A percentile compares a stretch with the other conserved stretches of the same genome.
Conservation (phyloP, 2,888 invertebrate genomes). For the Meta bourneti region DNA sequence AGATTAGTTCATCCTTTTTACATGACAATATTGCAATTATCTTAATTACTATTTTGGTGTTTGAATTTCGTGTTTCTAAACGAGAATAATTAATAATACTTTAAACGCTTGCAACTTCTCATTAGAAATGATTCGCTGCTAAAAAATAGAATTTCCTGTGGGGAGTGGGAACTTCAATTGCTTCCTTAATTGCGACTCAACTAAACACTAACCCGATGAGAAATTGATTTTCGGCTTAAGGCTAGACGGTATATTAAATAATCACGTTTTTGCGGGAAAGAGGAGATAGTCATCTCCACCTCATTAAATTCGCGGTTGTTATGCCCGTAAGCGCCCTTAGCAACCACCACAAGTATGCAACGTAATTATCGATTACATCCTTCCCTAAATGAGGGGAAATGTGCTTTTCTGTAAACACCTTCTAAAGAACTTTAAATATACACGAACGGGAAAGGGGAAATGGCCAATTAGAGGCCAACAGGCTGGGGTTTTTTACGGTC, state of each 20-base stretch:
- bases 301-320: slow-evolving; percentile 35
- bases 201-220: not conserved
- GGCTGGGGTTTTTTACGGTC: too few species aligned
- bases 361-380: not conserved
- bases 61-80: too few species aligned
- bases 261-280: slow-evolving; percentile 17
- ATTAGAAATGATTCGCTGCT: too few species aligned
- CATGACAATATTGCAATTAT: too few species aligned
- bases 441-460: too few species aligned
- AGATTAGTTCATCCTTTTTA: too few species aligned
- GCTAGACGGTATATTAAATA: slow-evolving; percentile 26
- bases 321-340: slow-evolving; percentile 28
- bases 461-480: too few species aligned
- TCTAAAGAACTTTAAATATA: too few species aligned
- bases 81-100: too few species aligned
- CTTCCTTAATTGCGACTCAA: not conserved
- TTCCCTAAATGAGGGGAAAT: not conserved
- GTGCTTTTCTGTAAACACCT: not conserved
- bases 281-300: slow-evolving; percentile 3
- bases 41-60: too few species aligned
- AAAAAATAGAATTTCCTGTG: not conserved
- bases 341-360: slow-evolving; percentile 1
- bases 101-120: too few species aligned
- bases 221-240: slow-evolving; percentile 10
- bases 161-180: not conserved